These are phyloP conservation scores for Chiloscyllium punctatum DNA, from an alignment of 2,797 vertebrate species.

Conservation along the genomic window DNA sequence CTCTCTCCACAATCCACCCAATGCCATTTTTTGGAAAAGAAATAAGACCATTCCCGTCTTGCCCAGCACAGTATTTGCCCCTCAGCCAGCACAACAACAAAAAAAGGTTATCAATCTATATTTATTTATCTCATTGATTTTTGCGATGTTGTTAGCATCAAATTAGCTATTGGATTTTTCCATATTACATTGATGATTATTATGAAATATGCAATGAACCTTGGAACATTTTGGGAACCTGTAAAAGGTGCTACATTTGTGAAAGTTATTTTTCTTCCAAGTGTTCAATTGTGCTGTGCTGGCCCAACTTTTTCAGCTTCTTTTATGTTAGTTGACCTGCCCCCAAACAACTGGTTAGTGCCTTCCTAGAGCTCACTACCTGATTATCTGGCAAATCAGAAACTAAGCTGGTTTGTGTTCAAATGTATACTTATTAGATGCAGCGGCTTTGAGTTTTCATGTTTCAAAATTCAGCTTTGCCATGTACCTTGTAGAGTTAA, in stretches of 20 bases:
- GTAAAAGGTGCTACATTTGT: background rate
- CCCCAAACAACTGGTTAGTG: background rate
- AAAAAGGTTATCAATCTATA: background rate
- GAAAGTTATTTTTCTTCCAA: background rate
- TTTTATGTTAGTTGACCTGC: background rate
- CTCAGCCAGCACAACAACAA: background rate
- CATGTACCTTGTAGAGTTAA: background rate
- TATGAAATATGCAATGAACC: background rate
- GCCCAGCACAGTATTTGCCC: background rate
- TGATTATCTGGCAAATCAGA: background rate
- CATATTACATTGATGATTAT: background rate
- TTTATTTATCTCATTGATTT: background rate
- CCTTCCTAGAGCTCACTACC: background rate
- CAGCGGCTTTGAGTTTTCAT: background rate
- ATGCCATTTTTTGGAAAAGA: background rate
- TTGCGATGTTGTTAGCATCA: background rate
- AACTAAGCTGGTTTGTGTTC: slow-evolving; percentile 14
- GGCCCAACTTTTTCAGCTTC: background rate
- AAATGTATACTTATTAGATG: background rate
- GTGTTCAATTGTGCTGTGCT: background rate
- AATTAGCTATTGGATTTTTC: background rate
- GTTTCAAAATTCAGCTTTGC: background rate
- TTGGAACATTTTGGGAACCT: background rate
- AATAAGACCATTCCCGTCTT: background rate
- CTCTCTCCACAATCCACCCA: background rate